phyloP scores from a whole-genome alignment of 2,797 vertebrate species.

The Spinus olivaceus region DNA sequence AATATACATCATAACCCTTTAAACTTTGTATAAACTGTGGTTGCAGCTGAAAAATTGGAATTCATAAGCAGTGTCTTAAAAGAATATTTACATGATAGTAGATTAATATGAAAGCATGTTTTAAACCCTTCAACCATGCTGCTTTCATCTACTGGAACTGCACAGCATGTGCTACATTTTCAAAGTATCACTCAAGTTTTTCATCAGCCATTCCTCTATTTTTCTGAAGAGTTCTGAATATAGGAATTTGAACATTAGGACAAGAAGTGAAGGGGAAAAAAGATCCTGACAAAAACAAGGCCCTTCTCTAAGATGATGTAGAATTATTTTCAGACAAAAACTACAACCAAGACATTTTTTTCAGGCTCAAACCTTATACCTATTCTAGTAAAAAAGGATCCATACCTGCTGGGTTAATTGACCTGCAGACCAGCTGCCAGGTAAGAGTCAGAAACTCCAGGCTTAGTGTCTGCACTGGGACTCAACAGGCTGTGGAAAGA shows the following conservation, averaged over 20 bases:
- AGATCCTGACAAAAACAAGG: background rate
- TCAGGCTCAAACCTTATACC: background rate
- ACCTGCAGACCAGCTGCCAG: background rate
- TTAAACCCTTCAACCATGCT: background rate
- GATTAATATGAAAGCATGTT: constrained; percentile 17
- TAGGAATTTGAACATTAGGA: background rate
- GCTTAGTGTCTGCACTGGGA: background rate
- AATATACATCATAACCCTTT: background rate
- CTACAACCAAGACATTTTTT: background rate
- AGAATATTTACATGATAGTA: constrained; percentile 18
- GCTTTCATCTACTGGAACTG: constrained; percentile 5
- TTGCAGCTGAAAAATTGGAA: background rate
- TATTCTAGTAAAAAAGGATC: background rate
- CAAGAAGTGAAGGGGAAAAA: background rate
- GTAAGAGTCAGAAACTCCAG: background rate
- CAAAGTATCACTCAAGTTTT: constrained; percentile 1
- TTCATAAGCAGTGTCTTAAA: background rate
- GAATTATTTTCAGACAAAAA: background rate
- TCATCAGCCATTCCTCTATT: background rate
- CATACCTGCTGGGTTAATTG: background rate
- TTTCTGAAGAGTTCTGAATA: background rate
- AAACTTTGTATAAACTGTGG: background rate
- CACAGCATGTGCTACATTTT: background rate
- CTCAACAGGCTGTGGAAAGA: background rate
- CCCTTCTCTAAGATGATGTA: background rate